phyloP scores from a whole-genome alignment of 2,797 vertebrate species.

The Clarias pachynema region DNA sequence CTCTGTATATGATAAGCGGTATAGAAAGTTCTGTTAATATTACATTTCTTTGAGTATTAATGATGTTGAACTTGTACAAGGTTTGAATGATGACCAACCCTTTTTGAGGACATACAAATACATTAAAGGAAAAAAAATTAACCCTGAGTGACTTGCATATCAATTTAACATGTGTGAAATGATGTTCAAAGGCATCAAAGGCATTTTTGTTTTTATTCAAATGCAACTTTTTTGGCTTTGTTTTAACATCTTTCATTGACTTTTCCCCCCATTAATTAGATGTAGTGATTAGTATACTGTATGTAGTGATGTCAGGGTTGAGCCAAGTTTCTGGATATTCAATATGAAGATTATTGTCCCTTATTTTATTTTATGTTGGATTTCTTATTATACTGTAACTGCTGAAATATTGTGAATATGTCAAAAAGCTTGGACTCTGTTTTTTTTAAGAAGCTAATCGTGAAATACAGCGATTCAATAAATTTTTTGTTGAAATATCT shows the following conservation, averaged over 20 bases:
- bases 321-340: not conserved
- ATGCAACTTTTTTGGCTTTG: not conserved
- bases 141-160: not conserved
- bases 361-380: not conserved
- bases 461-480: too few species aligned
- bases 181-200: not conserved
- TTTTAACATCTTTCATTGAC: not conserved
- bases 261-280: too few species aligned
- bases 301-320: too few species aligned
- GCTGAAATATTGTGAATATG: not conserved
- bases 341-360: too few species aligned
- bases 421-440: not conserved
- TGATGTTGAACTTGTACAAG: not conserved
- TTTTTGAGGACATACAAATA: not conserved
- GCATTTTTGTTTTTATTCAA: not conserved
- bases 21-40: not conserved
- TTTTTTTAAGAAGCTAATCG: not conserved
- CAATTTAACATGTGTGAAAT: not conserved
- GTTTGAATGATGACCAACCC: not conserved
- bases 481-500: too few species aligned
- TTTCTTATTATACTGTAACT: not conserved
- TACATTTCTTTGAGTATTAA: not conserved
- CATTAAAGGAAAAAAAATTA: not conserved
- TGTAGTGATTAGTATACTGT: too few species aligned
- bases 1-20: too few species aligned